A percentile compares a stretch with the other conserved stretches of the same genome.
Evolutionary conservation across 1,140 invertebrate species (phyloP).

Genomic region (Zaprionus capensis): DNA sequence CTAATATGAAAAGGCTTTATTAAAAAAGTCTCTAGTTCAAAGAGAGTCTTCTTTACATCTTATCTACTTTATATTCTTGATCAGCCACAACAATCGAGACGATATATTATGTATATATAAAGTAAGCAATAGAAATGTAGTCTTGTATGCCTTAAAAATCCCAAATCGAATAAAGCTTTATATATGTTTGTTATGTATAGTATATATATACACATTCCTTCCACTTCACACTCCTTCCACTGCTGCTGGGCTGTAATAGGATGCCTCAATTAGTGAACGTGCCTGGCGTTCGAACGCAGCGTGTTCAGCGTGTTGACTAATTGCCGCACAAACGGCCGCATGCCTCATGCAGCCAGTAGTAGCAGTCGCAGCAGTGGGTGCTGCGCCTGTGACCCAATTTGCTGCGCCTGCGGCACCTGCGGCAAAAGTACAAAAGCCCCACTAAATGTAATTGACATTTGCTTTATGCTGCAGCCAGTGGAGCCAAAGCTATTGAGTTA

Average conservation of each 20-base stretch:
- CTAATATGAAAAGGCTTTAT: too few species aligned
- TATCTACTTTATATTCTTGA: too few species aligned
- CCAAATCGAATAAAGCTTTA: too few species aligned
- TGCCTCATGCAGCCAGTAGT: neutral
- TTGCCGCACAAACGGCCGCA: neutral
- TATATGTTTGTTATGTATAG: neutral
- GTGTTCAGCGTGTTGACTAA: conserved; percentile 6
- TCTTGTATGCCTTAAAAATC: too few species aligned
- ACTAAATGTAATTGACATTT: conserved; percentile 57
- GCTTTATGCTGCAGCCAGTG: conserved; percentile 37
- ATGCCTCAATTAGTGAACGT: neutral
- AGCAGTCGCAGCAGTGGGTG: neutral
- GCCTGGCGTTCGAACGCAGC: neutral
- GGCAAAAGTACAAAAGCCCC: conserved; percentile 9
- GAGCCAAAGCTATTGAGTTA: conserved; percentile 57
- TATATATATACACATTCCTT: neutral
- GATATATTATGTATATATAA: too few species aligned
- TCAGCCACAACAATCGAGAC: too few species aligned
- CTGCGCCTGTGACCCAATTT: conserved; percentile 2
- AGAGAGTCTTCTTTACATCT: too few species aligned
- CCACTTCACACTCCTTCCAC: neutral
- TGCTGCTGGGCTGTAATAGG: neutral
- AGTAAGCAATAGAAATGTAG: too few species aligned
- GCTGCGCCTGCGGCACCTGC: conserved; percentile 6
- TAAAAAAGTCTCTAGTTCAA: too few species aligned